phyloP scores from a whole-genome alignment of 2,797 vertebrate genomes.

The Lutjanus argentimaculatus region DNA sequence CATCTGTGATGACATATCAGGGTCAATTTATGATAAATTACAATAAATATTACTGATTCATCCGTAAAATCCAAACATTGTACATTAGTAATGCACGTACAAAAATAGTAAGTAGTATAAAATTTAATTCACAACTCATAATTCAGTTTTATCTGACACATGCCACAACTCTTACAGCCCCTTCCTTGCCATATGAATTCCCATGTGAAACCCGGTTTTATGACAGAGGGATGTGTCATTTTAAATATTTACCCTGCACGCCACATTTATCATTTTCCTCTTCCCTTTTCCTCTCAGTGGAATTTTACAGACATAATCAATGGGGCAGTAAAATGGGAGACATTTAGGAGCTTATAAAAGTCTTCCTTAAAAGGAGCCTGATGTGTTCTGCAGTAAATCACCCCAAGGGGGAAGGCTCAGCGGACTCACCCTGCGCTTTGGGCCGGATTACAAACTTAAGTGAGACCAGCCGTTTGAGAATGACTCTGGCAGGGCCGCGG shows the following conservation, averaged over 20 bases:
- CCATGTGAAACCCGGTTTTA: conserved; percentile 47
- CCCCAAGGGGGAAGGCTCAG: conserved; percentile 64
- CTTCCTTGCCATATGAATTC: not conserved
- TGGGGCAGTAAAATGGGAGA: conserved; percentile 54
- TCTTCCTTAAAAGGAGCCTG: conserved; percentile 79
- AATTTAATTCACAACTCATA: not conserved
- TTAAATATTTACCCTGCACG: conserved; percentile 61
- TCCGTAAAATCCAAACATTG: not conserved
- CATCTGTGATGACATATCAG: too few species aligned
- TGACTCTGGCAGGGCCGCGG: conserved; percentile 33
- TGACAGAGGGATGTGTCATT: conserved; percentile 19
- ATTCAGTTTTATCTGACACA: conserved; percentile 12
- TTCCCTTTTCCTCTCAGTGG: conserved; percentile 37
- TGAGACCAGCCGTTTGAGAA: conserved; percentile 59
- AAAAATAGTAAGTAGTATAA: not conserved
- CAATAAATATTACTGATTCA: too few species aligned
- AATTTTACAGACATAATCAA: conserved; percentile 66
- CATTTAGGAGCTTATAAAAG: conserved; percentile 75
- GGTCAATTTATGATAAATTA: too few species aligned
- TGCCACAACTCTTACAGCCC: not conserved
- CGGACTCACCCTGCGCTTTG: conserved; percentile 53
- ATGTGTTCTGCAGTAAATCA: conserved; percentile 70
- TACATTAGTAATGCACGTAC: not conserved
- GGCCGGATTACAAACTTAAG: conserved; percentile 72
- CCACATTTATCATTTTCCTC: conserved; percentile 25